Evolutionary conservation across 2,888 invertebrate species (phyloP).

Genomic region (Acrocyrtus sp.): DNA sequence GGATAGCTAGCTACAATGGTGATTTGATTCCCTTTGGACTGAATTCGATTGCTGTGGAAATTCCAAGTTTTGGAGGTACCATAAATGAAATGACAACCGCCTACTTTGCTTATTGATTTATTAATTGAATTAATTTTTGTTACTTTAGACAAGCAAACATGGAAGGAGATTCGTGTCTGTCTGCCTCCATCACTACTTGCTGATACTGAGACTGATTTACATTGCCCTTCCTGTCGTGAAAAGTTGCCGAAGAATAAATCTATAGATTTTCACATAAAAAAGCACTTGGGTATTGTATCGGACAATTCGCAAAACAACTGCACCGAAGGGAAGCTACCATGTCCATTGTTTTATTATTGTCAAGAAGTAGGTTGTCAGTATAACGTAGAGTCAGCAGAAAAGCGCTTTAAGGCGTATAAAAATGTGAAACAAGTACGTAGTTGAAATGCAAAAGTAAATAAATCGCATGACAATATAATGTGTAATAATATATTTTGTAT

Average conservation of each 20-base stretch:
- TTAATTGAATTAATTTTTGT: background rate
- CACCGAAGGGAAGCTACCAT: constrained; percentile 18
- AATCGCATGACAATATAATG: too few relatives aligned
- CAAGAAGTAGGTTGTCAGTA: constrained; percentile 53
- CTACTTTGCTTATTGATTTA: background rate
- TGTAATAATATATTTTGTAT: too few relatives aligned
- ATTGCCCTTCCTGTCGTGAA: constrained; percentile 59
- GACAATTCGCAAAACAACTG: constrained; percentile 5
- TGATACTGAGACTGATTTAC: constrained; percentile 38
- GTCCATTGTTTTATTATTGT: constrained; percentile 56
- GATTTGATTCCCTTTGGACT: constrained; percentile 31
- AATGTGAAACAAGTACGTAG: constrained; percentile 43
- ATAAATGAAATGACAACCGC: too few relatives aligned
- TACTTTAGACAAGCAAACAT: constrained; percentile 30
- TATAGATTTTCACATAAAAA: constrained; percentile 54
- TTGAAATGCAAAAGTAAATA: too few relatives aligned
- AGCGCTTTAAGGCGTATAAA: constrained; percentile 38
- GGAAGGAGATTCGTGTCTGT: constrained; percentile 54
- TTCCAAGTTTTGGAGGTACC: constrained; percentile 37
- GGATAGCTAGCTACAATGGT: constrained; percentile 20
- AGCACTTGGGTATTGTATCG: constrained; percentile 44
- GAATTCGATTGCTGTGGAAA: constrained; percentile 13
- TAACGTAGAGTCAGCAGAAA: constrained; percentile 39
- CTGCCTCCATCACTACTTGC: constrained; percentile 43
- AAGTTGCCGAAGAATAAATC: constrained; percentile 55